These are phyloP conservation scores for Pempheris klunzingeri DNA, from an alignment of 2,797 vertebrate species.

Conservation along the genomic window DNA sequence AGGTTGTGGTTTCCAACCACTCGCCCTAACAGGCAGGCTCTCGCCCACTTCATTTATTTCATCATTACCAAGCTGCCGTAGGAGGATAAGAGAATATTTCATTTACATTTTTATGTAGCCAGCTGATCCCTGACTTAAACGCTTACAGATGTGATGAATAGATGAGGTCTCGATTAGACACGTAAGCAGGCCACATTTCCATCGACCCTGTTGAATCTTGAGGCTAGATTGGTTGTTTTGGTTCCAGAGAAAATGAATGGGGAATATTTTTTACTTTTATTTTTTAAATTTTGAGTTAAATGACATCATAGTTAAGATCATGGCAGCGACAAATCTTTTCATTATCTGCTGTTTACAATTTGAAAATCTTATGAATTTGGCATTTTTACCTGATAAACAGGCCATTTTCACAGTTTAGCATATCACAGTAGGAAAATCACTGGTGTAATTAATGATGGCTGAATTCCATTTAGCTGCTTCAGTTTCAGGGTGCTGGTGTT, in stretches of 20 bases:
- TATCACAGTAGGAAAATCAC: not conserved
- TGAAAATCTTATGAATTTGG: not conserved
- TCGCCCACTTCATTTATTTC: slow-evolving; percentile 49
- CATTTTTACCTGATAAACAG: not conserved
- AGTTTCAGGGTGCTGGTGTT: too few species aligned
- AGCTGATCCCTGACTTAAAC: slow-evolving; percentile 41
- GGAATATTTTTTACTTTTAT: not conserved
- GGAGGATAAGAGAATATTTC: slow-evolving; percentile 53
- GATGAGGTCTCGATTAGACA: slow-evolving; percentile 13
- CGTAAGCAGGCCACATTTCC: slow-evolving; percentile 11
- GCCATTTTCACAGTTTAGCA: not conserved
- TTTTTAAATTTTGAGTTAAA: not conserved
- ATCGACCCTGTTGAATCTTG: not conserved
- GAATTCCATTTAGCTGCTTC: too few species aligned
- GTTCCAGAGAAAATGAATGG: not conserved
- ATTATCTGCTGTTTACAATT: not conserved
- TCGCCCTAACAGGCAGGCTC: slow-evolving; percentile 28
- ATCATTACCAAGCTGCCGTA: slow-evolving; percentile 38
- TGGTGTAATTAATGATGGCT: too few species aligned
- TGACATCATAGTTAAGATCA: not conserved
- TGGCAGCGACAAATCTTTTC: not conserved
- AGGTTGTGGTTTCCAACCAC: slow-evolving; percentile 16
- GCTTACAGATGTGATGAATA: slow-evolving; percentile 20
- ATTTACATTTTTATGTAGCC: slow-evolving; percentile 53
- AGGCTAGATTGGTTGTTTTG: not conserved